These are phyloP conservation scores for Pogonocichla stellata DNA, from an alignment of 2,113 vertebrate genomes.

Conservation along the genomic window DNA sequence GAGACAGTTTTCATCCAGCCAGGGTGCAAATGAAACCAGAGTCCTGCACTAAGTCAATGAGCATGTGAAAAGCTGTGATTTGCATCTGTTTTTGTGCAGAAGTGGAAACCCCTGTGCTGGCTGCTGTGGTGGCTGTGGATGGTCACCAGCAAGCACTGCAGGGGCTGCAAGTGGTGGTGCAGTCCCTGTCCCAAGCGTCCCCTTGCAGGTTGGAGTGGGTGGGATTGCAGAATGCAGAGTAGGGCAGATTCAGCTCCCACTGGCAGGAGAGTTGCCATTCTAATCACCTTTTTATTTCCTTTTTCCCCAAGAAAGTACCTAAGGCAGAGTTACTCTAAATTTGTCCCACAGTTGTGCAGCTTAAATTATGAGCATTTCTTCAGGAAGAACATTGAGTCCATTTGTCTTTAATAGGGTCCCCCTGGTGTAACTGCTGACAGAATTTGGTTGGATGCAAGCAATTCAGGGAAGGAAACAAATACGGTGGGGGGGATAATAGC, in stretches of 20 bases:
- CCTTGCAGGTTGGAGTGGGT: neutral
- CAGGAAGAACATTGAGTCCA: constrained; percentile 4
- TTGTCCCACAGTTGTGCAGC: neutral
- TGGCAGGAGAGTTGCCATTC: neutral
- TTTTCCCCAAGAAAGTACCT: neutral
- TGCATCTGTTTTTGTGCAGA: fast-evolving
- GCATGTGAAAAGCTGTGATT: neutral
- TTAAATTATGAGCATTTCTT: constrained; percentile 26
- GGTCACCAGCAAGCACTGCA: neutral
- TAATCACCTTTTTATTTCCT: neutral
- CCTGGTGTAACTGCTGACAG: constrained; percentile 23
- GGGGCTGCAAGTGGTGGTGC: neutral
- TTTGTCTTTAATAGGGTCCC: constrained; percentile 22
- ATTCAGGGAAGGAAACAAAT: constrained; percentile 40
- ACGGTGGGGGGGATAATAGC: neutral
- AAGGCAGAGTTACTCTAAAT: neutral
- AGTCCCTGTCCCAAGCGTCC: neutral
- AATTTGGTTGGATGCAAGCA: constrained; percentile 27
- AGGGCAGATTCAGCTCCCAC: neutral
- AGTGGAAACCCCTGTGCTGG: neutral
- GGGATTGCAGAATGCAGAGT: neutral
- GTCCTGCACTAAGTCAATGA: neutral
- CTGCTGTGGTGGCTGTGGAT: neutral
- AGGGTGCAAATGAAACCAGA: neutral
- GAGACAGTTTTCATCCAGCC: neutral